phyloP scores from a whole-genome alignment of 2,113 vertebrate species.

The Heterotilapia buettikoferi region DNA sequence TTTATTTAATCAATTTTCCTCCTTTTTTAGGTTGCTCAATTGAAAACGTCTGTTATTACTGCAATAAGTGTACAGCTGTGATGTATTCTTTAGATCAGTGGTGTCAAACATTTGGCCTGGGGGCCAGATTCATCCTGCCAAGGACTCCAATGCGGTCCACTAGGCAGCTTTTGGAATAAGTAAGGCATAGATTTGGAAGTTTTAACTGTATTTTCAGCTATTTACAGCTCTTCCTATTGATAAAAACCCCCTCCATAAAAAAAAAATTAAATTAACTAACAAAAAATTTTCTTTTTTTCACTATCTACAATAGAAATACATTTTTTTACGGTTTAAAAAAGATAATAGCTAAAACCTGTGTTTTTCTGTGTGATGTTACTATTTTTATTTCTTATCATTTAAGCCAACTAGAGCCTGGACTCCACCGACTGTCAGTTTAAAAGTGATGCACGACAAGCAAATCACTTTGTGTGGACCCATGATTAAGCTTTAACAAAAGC shows the following conservation, averaged over 20 bases:
- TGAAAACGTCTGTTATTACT: not conserved
- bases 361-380: not conserved
- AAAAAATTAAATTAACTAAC: not conserved
- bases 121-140: not conserved
- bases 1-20: not conserved
- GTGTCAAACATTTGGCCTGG: not conserved
- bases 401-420: not conserved
- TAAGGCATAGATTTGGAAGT: not conserved
- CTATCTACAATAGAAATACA: not conserved
- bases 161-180: not conserved
- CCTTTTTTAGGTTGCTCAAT: not conserved
- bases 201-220: not conserved
- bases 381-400: not conserved
- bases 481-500: not conserved
- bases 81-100: not conserved
- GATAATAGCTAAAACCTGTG: not conserved
- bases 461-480: not conserved
- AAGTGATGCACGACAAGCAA: not conserved
- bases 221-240: not conserved
- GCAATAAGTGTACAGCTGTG: not conserved
- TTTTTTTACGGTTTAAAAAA: not conserved
- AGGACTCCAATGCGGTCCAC: not conserved
- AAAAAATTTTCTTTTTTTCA: fast-evolving
- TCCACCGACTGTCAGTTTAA: not conserved
- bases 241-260: not conserved